Conservation (phyloP, 2,888 invertebrate species). For the Baccha elongata region DNA sequence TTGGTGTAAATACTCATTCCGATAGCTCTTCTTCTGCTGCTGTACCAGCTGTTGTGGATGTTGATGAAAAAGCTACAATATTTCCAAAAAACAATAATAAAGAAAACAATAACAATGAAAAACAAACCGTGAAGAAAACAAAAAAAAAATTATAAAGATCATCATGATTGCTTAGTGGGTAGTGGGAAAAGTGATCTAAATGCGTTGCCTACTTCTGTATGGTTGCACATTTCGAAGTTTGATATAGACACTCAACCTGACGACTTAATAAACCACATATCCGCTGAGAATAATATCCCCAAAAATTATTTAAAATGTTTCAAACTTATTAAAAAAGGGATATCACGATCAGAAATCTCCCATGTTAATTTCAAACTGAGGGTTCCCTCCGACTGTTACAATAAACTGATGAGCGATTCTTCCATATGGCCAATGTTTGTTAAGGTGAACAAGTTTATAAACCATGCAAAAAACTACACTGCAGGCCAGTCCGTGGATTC, state of each 20-base stretch:
- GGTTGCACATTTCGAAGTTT: not conserved
- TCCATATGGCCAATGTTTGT: not conserved
- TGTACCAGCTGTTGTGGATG: no score
- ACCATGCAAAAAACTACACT: not conserved
- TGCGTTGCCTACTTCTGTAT: not conserved
- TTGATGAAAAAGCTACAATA: no score
- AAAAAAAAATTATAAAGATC: no score
- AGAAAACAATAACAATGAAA: no score
- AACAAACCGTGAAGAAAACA: no score
- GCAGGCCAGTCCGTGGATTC: not conserved
- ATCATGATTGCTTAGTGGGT: not conserved
- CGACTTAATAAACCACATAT: not conserved
- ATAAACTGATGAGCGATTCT: not conserved
- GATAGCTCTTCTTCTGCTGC: no score
- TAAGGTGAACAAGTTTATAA: not conserved
- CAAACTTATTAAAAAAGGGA: constrained; percentile 2
- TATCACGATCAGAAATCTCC: no score
- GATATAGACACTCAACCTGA: not conserved
- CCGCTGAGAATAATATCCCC: not conserved
- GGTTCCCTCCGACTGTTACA: not conserved
- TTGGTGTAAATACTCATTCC: no score
- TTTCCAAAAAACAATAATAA: no score
- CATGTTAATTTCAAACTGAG: no score
- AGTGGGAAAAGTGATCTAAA: not conserved
- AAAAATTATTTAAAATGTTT: not conserved